These are phyloP conservation scores for Cheirogaleus medius DNA, from an alignment of 2,113 vertebrate genomes.

Conservation along the genomic window DNA sequence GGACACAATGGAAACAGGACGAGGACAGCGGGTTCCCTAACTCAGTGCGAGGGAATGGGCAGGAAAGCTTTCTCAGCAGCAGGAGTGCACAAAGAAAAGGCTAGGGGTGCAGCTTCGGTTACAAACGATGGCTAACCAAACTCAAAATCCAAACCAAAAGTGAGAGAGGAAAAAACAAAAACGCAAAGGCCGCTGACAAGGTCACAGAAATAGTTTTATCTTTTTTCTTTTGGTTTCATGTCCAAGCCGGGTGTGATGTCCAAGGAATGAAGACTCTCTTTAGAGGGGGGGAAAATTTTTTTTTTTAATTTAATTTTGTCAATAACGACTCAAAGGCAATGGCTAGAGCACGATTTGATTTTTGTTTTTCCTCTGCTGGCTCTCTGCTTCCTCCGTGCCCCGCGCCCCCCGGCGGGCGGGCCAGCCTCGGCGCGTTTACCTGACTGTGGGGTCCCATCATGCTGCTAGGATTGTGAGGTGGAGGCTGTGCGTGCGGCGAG, in stretches of 20 bases:
- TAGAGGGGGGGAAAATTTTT: neutral
- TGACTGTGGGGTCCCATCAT: slow-evolving; percentile 99
- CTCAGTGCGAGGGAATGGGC: slow-evolving; percentile 51
- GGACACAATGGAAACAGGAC: neutral
- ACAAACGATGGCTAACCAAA: slow-evolving; percentile 76
- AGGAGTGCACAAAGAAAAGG: slow-evolving; percentile 53
- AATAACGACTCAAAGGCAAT: slow-evolving; percentile 20
- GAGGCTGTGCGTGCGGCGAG: slow-evolving; percentile 98
- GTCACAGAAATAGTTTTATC: slow-evolving; percentile 63
- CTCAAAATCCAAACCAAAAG: slow-evolving; percentile 76
- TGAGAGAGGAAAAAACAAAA: slow-evolving; percentile 75
- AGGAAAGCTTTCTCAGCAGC: slow-evolving; percentile 72
- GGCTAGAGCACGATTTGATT: slow-evolving; percentile 54
- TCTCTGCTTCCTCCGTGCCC: slow-evolving; percentile 73
- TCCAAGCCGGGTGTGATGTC: slow-evolving; percentile 54
- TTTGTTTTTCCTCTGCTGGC: slow-evolving; percentile 73
- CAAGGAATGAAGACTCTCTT: slow-evolving; percentile 52
- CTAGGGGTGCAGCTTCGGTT: slow-evolving; percentile 58
- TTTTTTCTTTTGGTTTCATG: slow-evolving; percentile 53
- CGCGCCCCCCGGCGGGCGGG: slow-evolving; percentile 55
- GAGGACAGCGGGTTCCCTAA: slow-evolving; percentile 46
- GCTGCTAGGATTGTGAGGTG: slow-evolving; percentile 99
- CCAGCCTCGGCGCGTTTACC: slow-evolving; percentile 89
- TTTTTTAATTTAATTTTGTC: neutral
- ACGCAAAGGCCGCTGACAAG: slow-evolving; percentile 73